These are phyloP conservation scores for Myiagra hebetior DNA, from an alignment of 2,113 vertebrate species.

Conservation along the genomic window DNA sequence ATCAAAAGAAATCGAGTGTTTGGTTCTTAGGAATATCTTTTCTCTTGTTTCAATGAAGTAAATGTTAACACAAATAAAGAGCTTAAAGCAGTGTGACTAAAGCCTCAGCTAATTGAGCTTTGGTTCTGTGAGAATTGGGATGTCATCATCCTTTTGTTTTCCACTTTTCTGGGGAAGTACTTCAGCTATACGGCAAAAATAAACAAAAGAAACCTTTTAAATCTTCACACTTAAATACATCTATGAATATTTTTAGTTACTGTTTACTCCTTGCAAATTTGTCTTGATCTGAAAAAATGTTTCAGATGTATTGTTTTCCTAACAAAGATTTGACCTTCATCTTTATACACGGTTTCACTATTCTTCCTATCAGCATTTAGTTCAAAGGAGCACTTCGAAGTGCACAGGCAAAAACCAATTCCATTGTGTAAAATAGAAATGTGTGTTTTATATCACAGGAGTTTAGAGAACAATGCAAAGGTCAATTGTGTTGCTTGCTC, in stretches of 20 bases:
- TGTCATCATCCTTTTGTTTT: neutral
- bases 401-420: neutral
- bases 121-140: neutral
- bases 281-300: neutral
- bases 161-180: neutral
- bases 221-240: neutral
- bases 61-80: neutral
- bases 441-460: constrained; percentile 41
- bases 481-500: constrained; percentile 66
- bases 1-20: neutral
- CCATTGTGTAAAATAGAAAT: constrained; percentile 14
- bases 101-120: neutral
- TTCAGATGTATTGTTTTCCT: neutral
- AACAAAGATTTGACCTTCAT: neutral
- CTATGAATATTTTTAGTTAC: constrained; percentile 31
- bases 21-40: neutral
- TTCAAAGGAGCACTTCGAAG: constrained; percentile 34
- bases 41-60: neutral
- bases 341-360: neutral
- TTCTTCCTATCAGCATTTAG: constrained; percentile 13
- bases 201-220: neutral
- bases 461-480: constrained; percentile 69
- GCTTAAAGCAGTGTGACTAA: neutral
- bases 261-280: constrained; percentile 8
- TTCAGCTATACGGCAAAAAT: neutral